Base-by-base conservation (phyloP, 2,113 vertebrate genomes). In the Notothenia coriiceps region DNA sequence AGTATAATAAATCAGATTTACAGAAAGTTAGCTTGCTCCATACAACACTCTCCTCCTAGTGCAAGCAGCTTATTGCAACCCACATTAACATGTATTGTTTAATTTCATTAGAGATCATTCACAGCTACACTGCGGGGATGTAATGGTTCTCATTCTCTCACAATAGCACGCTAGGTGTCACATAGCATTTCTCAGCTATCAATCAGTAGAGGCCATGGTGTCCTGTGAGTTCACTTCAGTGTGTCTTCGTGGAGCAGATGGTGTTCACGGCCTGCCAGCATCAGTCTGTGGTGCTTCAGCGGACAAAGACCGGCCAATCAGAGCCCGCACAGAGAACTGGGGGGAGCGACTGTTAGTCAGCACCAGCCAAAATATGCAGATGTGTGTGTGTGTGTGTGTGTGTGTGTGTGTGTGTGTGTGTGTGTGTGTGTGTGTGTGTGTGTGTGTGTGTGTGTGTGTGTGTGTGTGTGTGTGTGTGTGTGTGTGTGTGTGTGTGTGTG, bases 161-260 rank as follows among this genome's bases (percentile, higher is more conserved):
- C 49, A 62, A 2, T 9, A 5, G 20, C 8, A 10, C 12, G 13
- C 29, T 13, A 2, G 18, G 9, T 62, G 47, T 46, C n/a, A 0
- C 10, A 6, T 8, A 49, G 63, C n/a, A 14, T 80, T 56, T 29
- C 61, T 50, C 59, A 56, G 13, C 47, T 4, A 67, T 85, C 60
- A 56, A 4, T 20, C 35, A 33, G 33, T 29, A 15, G 59, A 46
- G 70, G 69, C 59, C 70, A 64, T 29, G 0, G 65, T 14, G 29
- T 55, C 25, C 64, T 70, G 59, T 20, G 49, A 64, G 61, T 44
- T 60, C 67, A 8, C 47, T 35, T 65, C 57, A 71, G 55, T 46
- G 47, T 44, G 75, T 43, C 46, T 47, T 40, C 64, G 63, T 74
- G 2, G 79, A 91, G 75, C 93, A 92, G 92, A 91, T 92, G 91